phyloP scores from a whole-genome alignment of 2,888 invertebrate genomes.

The Luperina testacea region DNA sequence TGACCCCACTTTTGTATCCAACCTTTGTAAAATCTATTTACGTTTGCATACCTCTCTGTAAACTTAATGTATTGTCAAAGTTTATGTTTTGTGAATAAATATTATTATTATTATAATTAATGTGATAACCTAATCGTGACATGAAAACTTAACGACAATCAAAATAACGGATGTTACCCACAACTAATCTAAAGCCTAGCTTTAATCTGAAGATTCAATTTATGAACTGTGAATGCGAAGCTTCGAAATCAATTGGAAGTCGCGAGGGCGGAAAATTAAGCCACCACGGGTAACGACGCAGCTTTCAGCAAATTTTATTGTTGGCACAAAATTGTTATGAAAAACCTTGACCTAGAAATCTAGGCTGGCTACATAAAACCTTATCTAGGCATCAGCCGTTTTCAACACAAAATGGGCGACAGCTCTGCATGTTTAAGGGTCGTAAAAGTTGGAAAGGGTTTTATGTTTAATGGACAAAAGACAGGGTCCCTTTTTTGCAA shows the following conservation, averaged over 20 bases:
- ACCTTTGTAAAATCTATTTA: no score
- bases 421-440: not conserved
- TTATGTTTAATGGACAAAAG: not conserved
- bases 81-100: no score
- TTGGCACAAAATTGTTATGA: constrained; percentile 12
- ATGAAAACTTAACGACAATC: no score
- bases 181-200: not conserved
- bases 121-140: no score
- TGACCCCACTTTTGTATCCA: no score
- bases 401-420: not conserved
- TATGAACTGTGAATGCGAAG: constrained; percentile 2
- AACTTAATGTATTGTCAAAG: no score
- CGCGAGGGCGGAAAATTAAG: constrained; percentile 37
- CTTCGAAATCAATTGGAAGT: constrained; percentile 20
- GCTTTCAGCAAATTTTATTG: constrained; percentile 25
- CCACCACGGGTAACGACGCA: not conserved
- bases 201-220: not conserved
- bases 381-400: constrained; percentile 10
- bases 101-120: no score
- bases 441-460: constrained; percentile 11
- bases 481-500: not conserved
- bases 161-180: not conserved
- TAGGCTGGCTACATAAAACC: not conserved
- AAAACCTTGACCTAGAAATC: constrained; percentile 21
- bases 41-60: no score